Percentiles rank a stretch among this genome's conserved stretches.
These are phyloP conservation scores for Xyrichtys novacula DNA, from an alignment of 2,797 vertebrate genomes.

Conservation along the genomic window DNA sequence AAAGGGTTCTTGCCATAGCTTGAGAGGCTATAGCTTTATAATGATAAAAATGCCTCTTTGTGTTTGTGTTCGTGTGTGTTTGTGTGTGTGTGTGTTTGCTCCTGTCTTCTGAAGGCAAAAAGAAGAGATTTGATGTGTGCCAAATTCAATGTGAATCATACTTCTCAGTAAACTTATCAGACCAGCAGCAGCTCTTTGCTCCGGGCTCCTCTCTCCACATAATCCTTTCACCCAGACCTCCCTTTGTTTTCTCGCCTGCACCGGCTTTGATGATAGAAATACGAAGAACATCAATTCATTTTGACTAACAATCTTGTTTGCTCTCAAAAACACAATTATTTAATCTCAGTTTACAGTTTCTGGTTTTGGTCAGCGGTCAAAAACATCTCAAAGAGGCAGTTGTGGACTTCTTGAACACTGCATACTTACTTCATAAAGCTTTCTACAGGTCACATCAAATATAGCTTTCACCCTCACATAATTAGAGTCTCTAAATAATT, in stretches of 20 bases:
- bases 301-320: slow-evolving; percentile 32
- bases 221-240: slow-evolving; percentile 61
- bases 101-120: slow-evolving; percentile 38
- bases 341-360: slow-evolving; percentile 15
- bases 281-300: slow-evolving; percentile 35
- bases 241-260: slow-evolving; percentile 64
- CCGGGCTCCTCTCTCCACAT: slow-evolving; percentile 54
- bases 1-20: slow-evolving; percentile 8
- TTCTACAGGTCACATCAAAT: no score
- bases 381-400: background rate
- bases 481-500: background rate
- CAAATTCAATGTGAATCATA: slow-evolving; percentile 58
- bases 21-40: slow-evolving; percentile 8
- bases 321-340: slow-evolving; percentile 23
- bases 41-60: slow-evolving; percentile 21
- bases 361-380: slow-evolving; percentile 26
- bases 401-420: background rate
- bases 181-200: slow-evolving; percentile 68
- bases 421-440: background rate
- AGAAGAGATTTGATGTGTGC: slow-evolving; percentile 51
- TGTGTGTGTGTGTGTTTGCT: slow-evolving; percentile 14
- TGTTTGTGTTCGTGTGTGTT: slow-evolving; percentile 18
- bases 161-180: slow-evolving; percentile 71
- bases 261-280: slow-evolving; percentile 68
- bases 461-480: no score